These are phyloP conservation scores for Benthochromis sp. DNA, from an alignment of 2,113 vertebrate genomes.

Conservation along the genomic window DNA sequence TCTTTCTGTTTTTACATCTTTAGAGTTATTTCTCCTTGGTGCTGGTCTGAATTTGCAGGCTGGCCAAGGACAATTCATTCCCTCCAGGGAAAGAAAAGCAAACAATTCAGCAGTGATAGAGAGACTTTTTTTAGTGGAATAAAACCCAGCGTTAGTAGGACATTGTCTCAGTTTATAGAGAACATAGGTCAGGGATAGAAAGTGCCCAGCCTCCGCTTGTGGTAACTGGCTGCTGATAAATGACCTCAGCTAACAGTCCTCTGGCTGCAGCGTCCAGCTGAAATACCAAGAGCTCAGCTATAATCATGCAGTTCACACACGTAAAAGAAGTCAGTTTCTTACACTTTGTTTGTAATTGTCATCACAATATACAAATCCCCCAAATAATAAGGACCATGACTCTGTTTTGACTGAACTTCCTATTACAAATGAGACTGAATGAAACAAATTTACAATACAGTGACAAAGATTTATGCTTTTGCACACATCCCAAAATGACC, in stretches of 20 bases:
- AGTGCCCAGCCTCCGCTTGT: neutral
- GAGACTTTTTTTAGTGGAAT: slow-evolving; percentile 10
- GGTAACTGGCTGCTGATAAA: slow-evolving; percentile 40
- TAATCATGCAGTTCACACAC: neutral
- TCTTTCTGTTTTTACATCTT: neutral
- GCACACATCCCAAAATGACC: neutral
- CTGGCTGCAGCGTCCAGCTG: slow-evolving; percentile 13
- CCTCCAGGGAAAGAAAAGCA: neutral
- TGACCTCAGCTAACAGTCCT: slow-evolving; percentile 34
- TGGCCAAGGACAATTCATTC: slow-evolving; percentile 26
- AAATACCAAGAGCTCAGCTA: slow-evolving; percentile 18
- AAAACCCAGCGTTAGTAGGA: slow-evolving; percentile 18
- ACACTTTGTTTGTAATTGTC: neutral
- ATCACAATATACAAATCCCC: neutral
- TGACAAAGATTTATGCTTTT: neutral
- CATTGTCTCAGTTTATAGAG: slow-evolving; percentile 43
- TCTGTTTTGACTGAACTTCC: neutral
- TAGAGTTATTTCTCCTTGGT: slow-evolving; percentile 6
- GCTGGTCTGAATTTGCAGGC: neutral
- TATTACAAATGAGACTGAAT: neutral
- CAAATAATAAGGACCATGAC: neutral
- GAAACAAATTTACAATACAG: neutral
- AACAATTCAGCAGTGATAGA: slow-evolving; percentile 33
- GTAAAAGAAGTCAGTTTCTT: neutral
- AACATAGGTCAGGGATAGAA: slow-evolving; percentile 42